phyloP scores from a whole-genome alignment of 2,888 invertebrate genomes.

The Athripsodes cinereus region DNA sequence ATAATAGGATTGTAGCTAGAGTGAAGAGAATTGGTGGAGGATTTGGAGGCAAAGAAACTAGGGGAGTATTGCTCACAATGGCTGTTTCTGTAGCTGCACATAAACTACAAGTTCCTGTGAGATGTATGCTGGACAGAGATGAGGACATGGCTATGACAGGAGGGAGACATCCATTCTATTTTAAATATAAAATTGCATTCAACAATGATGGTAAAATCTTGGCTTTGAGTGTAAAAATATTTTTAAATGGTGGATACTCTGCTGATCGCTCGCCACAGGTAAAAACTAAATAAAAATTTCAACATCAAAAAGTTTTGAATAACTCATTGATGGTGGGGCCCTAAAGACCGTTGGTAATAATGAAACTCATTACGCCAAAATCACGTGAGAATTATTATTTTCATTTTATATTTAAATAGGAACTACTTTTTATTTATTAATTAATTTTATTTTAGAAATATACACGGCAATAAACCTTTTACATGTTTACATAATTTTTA shows the following conservation, averaged over 20 bases:
- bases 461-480: too few relatives aligned
- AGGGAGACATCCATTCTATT: slow-evolving; percentile 82
- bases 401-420: too few relatives aligned
- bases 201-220: slow-evolving; percentile 68
- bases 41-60: slow-evolving; percentile 92
- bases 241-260: slow-evolving; percentile 78
- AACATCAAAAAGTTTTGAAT: too few relatives aligned
- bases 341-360: too few relatives aligned
- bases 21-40: slow-evolving; percentile 91
- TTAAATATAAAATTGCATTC: slow-evolving; percentile 79
- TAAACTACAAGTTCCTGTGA: slow-evolving; percentile 69
- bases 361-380: too few relatives aligned
- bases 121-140: slow-evolving; percentile 86
- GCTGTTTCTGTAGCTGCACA: slow-evolving; percentile 78
- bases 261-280: slow-evolving; percentile 74
- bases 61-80: slow-evolving; percentile 58
- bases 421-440: too few relatives aligned
- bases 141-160: slow-evolving; percentile 92
- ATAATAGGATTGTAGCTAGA: slow-evolving; percentile 66
- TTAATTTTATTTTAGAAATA: too few relatives aligned
- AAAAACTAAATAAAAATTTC: too few relatives aligned
- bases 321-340: too few relatives aligned
- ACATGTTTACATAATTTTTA: too few relatives aligned
- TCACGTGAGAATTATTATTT: too few relatives aligned
- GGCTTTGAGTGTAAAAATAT: slow-evolving; percentile 67